Evolutionary conservation across 2,797 vertebrate species (phyloP), one percentile per base, ranked within the genome.

Genomic region (Melanotaenia boesemani): DNA sequence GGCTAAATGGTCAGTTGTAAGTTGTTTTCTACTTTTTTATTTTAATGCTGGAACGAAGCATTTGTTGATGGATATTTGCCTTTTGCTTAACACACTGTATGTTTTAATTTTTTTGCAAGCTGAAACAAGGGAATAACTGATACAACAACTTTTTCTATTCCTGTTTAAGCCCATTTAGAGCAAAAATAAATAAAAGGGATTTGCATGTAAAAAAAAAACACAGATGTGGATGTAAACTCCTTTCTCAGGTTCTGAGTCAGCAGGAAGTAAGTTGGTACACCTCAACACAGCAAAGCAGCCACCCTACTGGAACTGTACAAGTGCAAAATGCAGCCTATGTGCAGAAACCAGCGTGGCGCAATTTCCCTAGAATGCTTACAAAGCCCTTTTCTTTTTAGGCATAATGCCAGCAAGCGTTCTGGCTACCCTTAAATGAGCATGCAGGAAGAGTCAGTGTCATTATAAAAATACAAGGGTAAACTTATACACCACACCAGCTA

Each of bases 331-430:
- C 41, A 57, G 46, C 55, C 39, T 57, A 26, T 66, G 78, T 79
- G 66, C 62, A 81, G 32, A 63, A 78, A 71, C 61, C 63, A 70
- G 68, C 24, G 46, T 67, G 59, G 59, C 85, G 70, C 70, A 83
- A 18, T 76, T 81, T 70, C 37, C 57, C 65, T 16, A 24, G 56
- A 82, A 90, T 80, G 83, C 84, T 86, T 84, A 79, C 76, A 86
- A 88, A 90, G 85, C 78, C 37, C 62, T 84, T 84, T 87, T 82
- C 69, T 73, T 84, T 81, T 65, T 61, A 82, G 76, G 70, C 63
- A 76, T 86, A 80, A 88, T 78, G 83, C 79, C 76, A 69, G 75
- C 61, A 81, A 84, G 78, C 65, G 34, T 79, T 69, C 70, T 70
- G 70, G 72, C 68, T 76, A 50, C 67, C 60, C 69, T 80, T 82